phyloP scores from a whole-genome alignment of 1,140 invertebrate species.

The Heliconius hewitsoni region DNA sequence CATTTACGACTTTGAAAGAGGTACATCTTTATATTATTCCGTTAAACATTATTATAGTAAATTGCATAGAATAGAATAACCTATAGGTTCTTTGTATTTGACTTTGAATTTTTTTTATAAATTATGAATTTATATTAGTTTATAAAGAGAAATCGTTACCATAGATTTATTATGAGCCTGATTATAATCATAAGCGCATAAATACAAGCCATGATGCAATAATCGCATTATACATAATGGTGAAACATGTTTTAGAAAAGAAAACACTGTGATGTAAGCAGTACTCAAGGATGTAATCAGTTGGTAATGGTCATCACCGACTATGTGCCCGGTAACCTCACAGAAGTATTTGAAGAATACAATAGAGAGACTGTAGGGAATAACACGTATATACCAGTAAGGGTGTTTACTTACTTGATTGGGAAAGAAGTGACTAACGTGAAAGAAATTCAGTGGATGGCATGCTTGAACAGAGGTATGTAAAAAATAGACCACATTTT shows the following conservation, averaged over 20 bases:
- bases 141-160: background rate
- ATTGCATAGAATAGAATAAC: background rate
- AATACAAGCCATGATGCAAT: background rate
- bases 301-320: conserved; percentile 99
- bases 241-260: conserved; percentile 53
- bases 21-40: conserved; percentile 66
- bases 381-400: conserved; percentile 87
- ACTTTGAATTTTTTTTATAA: no score
- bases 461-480: conserved; percentile 95
- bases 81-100: background rate
- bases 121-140: background rate
- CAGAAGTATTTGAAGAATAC: conserved; percentile 92
- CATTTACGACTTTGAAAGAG: conserved; percentile 91
- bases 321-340: conserved; percentile 95
- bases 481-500: background rate
- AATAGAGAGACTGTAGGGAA: conserved; percentile 87
- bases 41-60: background rate
- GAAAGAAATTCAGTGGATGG: conserved; percentile 96
- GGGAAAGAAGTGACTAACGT: conserved; percentile 97
- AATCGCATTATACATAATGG: background rate
- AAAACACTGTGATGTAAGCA: conserved; percentile 81
- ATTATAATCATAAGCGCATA: background rate
- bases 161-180: background rate
- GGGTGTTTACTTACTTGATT: conserved; percentile 98
- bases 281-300: conserved; percentile 92